Evolutionary conservation across 2,113 vertebrate species (phyloP).

Genomic region (Falcunculus frontatus): DNA sequence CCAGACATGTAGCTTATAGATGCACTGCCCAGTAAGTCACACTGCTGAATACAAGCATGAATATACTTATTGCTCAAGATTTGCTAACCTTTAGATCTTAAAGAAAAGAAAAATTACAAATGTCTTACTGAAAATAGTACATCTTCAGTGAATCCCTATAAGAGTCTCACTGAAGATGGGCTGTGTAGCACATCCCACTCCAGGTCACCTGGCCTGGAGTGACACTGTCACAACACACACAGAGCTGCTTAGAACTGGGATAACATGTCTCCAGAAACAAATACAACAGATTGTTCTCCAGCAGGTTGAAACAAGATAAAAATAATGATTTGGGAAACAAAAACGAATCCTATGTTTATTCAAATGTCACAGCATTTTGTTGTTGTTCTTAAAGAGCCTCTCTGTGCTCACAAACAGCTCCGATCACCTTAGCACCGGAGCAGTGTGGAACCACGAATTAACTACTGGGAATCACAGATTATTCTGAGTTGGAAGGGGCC

Average conservation of each 20-base stretch:
- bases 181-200: neutral
- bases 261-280: neutral
- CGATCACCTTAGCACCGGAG: rapidly evolving
- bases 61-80: neutral
- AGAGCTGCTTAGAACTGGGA: neutral
- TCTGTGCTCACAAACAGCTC: neutral
- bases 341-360: neutral
- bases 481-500: neutral
- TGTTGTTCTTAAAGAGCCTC: neutral
- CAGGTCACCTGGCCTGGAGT: neutral
- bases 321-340: neutral
- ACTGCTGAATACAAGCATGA: neutral
- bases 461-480: neutral
- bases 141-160: neutral
- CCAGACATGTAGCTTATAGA: neutral
- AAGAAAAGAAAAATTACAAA: neutral
- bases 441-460: neutral
- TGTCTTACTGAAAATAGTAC: neutral
- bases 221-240: neutral
- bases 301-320: neutral
- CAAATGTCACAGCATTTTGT: neutral
- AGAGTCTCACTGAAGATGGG: neutral
- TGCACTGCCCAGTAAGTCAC: neutral
- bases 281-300: neutral
- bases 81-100: neutral